These are phyloP conservation scores for Acropternis orthonyx DNA, from an alignment of 2,797 vertebrate genomes.

Conservation along the genomic window DNA sequence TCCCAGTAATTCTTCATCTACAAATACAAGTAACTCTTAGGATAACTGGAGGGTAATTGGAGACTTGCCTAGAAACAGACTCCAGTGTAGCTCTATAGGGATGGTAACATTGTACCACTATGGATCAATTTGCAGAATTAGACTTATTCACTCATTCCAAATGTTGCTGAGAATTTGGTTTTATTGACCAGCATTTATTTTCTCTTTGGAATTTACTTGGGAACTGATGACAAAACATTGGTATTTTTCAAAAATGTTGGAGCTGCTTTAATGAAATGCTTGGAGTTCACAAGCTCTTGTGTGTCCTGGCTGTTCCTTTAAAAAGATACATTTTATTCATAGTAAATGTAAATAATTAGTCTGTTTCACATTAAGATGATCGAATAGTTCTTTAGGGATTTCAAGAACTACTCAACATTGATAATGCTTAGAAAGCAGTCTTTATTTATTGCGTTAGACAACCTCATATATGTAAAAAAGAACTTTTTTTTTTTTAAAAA, in stretches of 20 bases:
- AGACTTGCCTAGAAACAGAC: not conserved
- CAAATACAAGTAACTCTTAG: not conserved
- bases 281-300: not conserved
- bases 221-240: not conserved
- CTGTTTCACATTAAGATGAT: not conserved
- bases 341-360: not conserved
- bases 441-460: not conserved
- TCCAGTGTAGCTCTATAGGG: not conserved
- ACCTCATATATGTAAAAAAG: not conserved
- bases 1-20: not conserved
- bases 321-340: not conserved
- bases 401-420: not conserved
- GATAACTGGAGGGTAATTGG: not conserved
- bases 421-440: not conserved
- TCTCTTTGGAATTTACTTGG: not conserved
- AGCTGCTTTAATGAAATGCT: not conserved
- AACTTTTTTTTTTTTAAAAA: not conserved
- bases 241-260: not conserved
- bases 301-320: not conserved
- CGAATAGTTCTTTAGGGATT: not conserved
- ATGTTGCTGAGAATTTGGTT: not conserved
- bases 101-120: not conserved
- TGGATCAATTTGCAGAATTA: not conserved
- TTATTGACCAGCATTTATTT: not conserved
- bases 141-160: not conserved